Percentiles rank a stretch among this genome's conserved stretches.
phyloP scores from a whole-genome alignment of 2,888 invertebrate genomes.

The Euplexia lucipara region DNA sequence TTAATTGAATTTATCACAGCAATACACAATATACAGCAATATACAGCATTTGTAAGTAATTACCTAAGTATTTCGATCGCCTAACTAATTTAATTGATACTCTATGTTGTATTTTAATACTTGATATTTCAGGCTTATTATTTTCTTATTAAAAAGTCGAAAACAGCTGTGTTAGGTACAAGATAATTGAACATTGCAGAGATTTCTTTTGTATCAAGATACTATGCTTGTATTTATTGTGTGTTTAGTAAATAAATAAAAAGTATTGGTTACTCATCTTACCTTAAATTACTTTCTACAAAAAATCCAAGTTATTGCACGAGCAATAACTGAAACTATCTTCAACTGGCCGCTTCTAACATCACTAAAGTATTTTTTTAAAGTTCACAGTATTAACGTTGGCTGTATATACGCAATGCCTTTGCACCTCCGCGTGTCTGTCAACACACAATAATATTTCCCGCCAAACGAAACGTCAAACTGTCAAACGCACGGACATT shows the following conservation, averaged over 20 bases:
- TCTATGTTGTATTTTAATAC: not conserved
- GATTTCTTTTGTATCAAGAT: not conserved
- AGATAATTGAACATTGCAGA: not conserved
- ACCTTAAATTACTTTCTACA: constrained; percentile 80
- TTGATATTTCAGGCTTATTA: not conserved
- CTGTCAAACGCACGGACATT: constrained; percentile 87
- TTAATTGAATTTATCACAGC: not conserved
- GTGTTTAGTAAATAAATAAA: constrained; percentile 2
- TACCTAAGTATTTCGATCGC: not conserved
- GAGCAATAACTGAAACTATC: constrained; percentile 85
- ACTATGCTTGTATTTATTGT: not conserved
- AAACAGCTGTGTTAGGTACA: constrained; percentile 10
- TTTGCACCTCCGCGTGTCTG: constrained; percentile 65
- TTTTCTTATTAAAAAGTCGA: not conserved
- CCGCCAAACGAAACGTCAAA: constrained; percentile 90
- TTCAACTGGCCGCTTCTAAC: constrained; percentile 82
- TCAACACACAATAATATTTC: constrained; percentile 79
- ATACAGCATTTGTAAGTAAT: too few relatives aligned
- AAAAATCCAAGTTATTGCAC: constrained; percentile 88
- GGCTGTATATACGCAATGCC: constrained; percentile 68
- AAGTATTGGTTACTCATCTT: constrained; percentile 58
- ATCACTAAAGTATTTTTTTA: constrained; percentile 80
- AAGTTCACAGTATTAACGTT: constrained; percentile 73
- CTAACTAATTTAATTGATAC: not conserved
- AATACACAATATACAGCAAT: too few relatives aligned